Percentiles rank a stretch among this genome's conserved stretches.
These are phyloP conservation scores for Crotalus horridus DNA, from an alignment of 2,113 vertebrate genomes.

Conservation along the genomic window DNA sequence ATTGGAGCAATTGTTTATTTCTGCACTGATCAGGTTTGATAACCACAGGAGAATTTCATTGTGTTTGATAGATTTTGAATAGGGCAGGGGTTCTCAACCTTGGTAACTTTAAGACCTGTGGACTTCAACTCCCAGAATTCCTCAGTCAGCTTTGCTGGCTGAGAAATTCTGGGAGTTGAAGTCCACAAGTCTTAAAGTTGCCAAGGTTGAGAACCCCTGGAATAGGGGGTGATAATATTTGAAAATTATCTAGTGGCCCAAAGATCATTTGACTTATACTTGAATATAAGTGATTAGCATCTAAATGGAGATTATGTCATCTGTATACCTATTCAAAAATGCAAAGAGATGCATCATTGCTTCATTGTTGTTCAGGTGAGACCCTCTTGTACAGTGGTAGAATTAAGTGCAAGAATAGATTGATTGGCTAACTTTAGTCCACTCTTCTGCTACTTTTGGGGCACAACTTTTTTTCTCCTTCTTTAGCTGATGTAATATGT, in stretches of 20 bases:
- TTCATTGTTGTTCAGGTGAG: not conserved
- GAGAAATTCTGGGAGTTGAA: too few species aligned
- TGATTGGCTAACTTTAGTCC: not conserved
- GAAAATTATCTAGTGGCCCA: not conserved
- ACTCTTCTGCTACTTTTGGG: not conserved
- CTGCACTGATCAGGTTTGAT: not conserved
- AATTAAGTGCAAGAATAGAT: not conserved
- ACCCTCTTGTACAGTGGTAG: not conserved
- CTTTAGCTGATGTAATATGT: constrained; percentile 25
- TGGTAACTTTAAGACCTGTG: too few species aligned
- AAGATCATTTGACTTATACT: not conserved
- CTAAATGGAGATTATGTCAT: not conserved
- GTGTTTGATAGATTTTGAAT: not conserved
- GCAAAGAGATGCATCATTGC: not conserved
- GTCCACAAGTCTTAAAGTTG: too few species aligned
- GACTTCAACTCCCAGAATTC: too few species aligned
- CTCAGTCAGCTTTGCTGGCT: too few species aligned
- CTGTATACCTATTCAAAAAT: not conserved
- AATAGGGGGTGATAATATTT: not conserved
- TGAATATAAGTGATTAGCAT: not conserved
- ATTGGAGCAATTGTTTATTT: not conserved
- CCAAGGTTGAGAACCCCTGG: too few species aligned
- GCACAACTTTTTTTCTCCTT: not conserved
- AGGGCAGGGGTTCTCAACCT: not conserved
- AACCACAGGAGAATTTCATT: not conserved